Conservation (phyloP, 2,888 invertebrate species). For the Ochlodes sylvanus region DNA sequence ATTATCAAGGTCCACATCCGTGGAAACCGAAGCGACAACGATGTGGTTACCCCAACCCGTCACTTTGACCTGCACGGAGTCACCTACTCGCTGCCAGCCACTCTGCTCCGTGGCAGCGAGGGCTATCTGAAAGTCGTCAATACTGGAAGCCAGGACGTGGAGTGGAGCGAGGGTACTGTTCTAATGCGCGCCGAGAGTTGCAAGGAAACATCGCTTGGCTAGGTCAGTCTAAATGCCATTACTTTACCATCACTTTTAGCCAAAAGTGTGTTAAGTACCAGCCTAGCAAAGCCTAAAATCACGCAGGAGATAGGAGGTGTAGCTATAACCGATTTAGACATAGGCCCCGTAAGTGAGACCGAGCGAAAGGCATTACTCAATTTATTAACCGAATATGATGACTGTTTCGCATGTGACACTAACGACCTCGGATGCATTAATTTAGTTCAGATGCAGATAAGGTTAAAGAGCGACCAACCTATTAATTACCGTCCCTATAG, state of each 20-base stretch:
- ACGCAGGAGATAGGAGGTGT: too few species aligned
- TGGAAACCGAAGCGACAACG: slow-evolving; percentile 35
- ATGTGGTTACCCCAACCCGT: slow-evolving; percentile 42
- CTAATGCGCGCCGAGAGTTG: slow-evolving; percentile 41
- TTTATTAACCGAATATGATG: slow-evolving; percentile 35
- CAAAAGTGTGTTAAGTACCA: too few species aligned
- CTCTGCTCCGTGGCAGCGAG: slow-evolving; percentile 43
- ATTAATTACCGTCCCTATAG: slow-evolving; percentile 42
- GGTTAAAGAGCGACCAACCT: slow-evolving; percentile 40
- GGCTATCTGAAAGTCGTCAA: slow-evolving; percentile 48
- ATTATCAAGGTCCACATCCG: too few species aligned
- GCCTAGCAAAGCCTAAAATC: too few species aligned
- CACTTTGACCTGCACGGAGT: slow-evolving; percentile 44
- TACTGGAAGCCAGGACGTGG: too few species aligned
- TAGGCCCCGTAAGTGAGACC: slow-evolving; percentile 30
- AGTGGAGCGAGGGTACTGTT: too few species aligned
- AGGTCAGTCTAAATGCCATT: slow-evolving; percentile 27
- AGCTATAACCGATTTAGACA: too few species aligned
- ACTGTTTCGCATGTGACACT: too few species aligned
- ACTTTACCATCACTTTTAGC: slow-evolving; percentile 1
- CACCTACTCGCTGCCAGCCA: slow-evolving; percentile 46
- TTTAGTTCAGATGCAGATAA: slow-evolving; percentile 45
- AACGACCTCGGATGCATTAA: slow-evolving; percentile 44
- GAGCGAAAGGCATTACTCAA: slow-evolving; percentile 15
- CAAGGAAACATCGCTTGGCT: slow-evolving; percentile 14